Evolutionary conservation across 2,888 invertebrate species (phyloP), one percentile per base, ranked within the genome.

Genomic region (Aplocera efformata): DNA sequence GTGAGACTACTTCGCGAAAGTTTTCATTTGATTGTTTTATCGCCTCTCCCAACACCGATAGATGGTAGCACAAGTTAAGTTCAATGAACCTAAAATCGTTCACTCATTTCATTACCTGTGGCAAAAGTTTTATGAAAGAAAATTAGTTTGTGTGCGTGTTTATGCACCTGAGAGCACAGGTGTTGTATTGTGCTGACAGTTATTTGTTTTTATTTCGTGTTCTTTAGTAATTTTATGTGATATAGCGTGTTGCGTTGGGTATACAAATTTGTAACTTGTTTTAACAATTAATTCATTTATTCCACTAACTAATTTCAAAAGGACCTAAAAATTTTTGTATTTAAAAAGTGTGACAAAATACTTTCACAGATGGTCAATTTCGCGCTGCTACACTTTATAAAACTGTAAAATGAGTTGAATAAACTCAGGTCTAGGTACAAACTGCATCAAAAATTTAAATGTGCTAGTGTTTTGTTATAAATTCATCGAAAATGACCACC

Each of bases 401-500:
- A 69, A 69, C 67, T 62, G 58, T 60, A 81, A 75, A 80, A 86
- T 86, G 83, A 84, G 77, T 80, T 81, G 77, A 83, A 74, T 59
- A 70, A 72, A 72, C 72, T 70, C 63, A 58, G 32, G 41, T 55
- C 38, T 45, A 40, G 24, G 44, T 43, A 48, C 45, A 49, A 32
- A 9, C 32, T 27, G 23, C 23, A 26, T 27, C 22, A 28, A 20
- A 17, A 21, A 10, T 24, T 21, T 25, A 21, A 10, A 7, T 25
- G 33, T 39, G 52, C 38, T 39, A 51, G 55, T 60, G 56, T 51
- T 44, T 37, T 37, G 11, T 30, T 44, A 7, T 29, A 24, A 5
- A 24, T 21, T 8, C 22, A 10, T 44, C 30, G 50, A 78, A 72
- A 70, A 91, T 91, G 91, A 86, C 90, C 58, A 90, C 90, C 30